Percentiles rank a stretch among this genome's conserved stretches.
Evolutionary conservation across 2,888 invertebrate genomes (phyloP).

Genomic region (Neoitamus cyanurus): DNA sequence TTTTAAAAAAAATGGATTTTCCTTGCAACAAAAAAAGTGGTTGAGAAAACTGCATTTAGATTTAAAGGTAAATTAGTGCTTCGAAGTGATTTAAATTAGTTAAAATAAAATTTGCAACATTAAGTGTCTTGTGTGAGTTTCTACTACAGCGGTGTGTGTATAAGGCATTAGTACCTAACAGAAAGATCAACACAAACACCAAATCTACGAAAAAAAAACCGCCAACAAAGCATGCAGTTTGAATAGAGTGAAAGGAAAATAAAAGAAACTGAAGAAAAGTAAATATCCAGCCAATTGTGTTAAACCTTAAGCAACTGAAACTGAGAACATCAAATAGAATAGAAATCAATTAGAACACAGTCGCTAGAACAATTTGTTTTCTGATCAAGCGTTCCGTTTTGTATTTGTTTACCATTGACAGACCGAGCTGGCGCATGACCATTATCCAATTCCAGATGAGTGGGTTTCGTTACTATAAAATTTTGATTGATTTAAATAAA

Average conservation of each 20-base stretch:
- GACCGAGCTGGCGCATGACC: constrained; percentile 73
- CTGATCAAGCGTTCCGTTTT: background rate
- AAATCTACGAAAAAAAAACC: background rate
- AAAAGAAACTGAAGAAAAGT: background rate
- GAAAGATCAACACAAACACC: background rate
- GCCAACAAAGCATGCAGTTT: background rate
- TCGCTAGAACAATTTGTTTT: background rate
- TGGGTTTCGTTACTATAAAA: constrained; percentile 72
- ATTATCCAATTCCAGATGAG: constrained; percentile 76
- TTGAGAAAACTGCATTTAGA: background rate
- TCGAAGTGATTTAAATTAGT: background rate
- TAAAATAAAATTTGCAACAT: background rate
- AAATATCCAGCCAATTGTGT: background rate
- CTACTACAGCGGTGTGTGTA: background rate
- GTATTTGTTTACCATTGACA: constrained; percentile 78
- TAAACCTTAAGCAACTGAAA: background rate
- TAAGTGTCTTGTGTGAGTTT: background rate
- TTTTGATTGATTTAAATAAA: constrained; percentile 40
- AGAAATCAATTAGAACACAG: background rate
- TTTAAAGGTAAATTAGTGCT: background rate
- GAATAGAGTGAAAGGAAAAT: background rate
- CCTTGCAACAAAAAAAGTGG: background rate
- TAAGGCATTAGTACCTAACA: background rate
- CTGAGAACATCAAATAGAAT: background rate
- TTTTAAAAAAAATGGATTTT: background rate